A percentile compares a stretch with the other conserved stretches of the same genome.
Evolutionary conservation across 2,797 vertebrate genomes (phyloP).

Genomic region (Heteromormyrus szaboi): DNA sequence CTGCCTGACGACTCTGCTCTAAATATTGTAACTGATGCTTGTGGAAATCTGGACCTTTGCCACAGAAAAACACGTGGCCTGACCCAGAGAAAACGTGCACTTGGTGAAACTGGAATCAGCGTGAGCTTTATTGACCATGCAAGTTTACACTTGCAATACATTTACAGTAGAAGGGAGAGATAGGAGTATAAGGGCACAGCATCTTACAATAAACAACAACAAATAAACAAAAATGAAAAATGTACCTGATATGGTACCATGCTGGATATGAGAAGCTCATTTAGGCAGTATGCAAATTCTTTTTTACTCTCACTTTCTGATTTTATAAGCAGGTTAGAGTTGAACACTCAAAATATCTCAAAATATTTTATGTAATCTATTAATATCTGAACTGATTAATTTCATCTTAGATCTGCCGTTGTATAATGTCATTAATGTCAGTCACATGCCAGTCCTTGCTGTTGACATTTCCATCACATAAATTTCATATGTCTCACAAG

Average conservation of each 20-base stretch:
- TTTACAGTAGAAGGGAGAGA: not conserved
- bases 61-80: not conserved
- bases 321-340: not conserved
- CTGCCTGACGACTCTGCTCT: not conserved
- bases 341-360: not conserved
- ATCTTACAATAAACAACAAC: not conserved
- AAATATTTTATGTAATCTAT: not conserved
- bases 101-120: not conserved
- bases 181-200: not conserved
- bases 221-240: not conserved
- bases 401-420: not conserved
- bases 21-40: slow-evolving; percentile 4
- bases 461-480: not conserved
- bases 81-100: not conserved
- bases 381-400: not conserved
- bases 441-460: not conserved
- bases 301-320: not conserved
- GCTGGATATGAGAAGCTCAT: not conserved
- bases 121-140: not conserved
- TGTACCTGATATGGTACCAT: not conserved
- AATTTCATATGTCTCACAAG: not conserved
- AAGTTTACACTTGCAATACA: not conserved
- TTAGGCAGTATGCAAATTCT: not conserved
- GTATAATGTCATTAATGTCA: not conserved
- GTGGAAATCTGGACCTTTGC: not conserved